These are phyloP conservation scores for Polypedilum vanderplanki DNA, from an alignment of 1,140 invertebrate species.

Conservation along the genomic window DNA sequence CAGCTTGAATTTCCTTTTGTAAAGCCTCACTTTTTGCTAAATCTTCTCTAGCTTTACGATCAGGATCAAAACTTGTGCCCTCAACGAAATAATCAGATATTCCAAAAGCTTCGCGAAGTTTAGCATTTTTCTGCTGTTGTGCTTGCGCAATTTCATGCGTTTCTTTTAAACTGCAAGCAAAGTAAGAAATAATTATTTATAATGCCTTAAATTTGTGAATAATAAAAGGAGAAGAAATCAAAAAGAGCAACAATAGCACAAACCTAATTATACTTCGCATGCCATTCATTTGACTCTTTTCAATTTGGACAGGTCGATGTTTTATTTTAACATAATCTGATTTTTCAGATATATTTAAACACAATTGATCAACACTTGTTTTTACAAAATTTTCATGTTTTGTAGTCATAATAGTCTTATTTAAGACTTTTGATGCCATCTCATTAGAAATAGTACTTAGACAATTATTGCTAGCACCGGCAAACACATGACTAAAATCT, in stretches of 20 bases:
- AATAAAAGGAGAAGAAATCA: too few relatives aligned
- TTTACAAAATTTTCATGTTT: slow-evolving; percentile 1
- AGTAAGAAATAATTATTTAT: not conserved
- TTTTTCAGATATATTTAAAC: not conserved
- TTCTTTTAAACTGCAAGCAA: slow-evolving; percentile 70
- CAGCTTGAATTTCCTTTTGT: slow-evolving; percentile 48
- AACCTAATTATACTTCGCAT: not conserved
- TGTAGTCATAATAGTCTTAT: not conserved
- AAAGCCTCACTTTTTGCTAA: slow-evolving; percentile 52
- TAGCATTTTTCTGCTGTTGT: slow-evolving; percentile 92
- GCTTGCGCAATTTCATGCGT: slow-evolving; percentile 93
- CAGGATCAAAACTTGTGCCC: slow-evolving; percentile 85
- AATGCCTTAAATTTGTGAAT: not conserved
- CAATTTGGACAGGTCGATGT: not conserved
- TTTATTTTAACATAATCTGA: not conserved
- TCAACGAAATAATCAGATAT: slow-evolving; percentile 91
- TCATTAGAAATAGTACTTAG: not conserved
- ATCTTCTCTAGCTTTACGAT: slow-evolving; percentile 71
- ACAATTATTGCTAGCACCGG: not conserved
- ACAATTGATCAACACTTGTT: not conserved
- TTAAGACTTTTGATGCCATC: not conserved
- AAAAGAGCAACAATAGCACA: not conserved
- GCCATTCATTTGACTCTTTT: not conserved
- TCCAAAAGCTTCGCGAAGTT: slow-evolving; percentile 86
- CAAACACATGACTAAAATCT: slow-evolving; percentile 1